Evolutionary conservation across 2,113 vertebrate genomes (phyloP), one percentile per base, ranked within the genome.

Genomic region (Podilymbus podiceps): DNA sequence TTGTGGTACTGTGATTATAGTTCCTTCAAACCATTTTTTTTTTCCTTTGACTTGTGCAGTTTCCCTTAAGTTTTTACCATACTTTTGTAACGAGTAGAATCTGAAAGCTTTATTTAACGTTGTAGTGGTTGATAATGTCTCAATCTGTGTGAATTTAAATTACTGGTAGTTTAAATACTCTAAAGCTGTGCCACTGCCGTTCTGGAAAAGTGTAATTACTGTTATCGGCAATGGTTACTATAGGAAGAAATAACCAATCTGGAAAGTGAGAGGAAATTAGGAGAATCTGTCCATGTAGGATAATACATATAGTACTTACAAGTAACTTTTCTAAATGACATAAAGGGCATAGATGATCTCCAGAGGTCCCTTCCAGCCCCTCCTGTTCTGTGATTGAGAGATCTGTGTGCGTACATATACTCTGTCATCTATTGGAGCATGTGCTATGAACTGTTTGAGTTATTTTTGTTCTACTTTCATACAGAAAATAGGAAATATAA

Each of bases 391-490:
- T 38, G 44, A 46, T 46, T 16, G 15, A 18, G 46, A 83, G 44
- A 44, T 79, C 25, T 85, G 21, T 52, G 66, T 72, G 40, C 46
- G 10, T 58, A 6, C 22, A 20, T 59, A 19, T 10, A 16, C 28
- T 72, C 33, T 76, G 49, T 49, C 77, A 60, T 66, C 74, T 72
- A 1, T 42, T 87, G 75, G 78, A 89, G 49, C 90, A 16, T n/a
- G 25, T 77, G 40, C 88, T 49, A 8, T 38, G 78, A 92, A 55
- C 88, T 80, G 83, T 56, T 76, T 40, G 79, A 79, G 95, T 85
- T 93, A 77, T 90, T 97, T 96, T 92, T 96, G 78, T 85, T 97
- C 63, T 95, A 47, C 84, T 93, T 95, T 91, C 40, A 68, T 90
- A 60, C 42, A 81, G 93, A 95, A 92, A 80, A 88, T 21, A 69